Evolutionary conservation across 2,113 vertebrate species (phyloP).

Genomic region (Corythornis vintsioides): DNA sequence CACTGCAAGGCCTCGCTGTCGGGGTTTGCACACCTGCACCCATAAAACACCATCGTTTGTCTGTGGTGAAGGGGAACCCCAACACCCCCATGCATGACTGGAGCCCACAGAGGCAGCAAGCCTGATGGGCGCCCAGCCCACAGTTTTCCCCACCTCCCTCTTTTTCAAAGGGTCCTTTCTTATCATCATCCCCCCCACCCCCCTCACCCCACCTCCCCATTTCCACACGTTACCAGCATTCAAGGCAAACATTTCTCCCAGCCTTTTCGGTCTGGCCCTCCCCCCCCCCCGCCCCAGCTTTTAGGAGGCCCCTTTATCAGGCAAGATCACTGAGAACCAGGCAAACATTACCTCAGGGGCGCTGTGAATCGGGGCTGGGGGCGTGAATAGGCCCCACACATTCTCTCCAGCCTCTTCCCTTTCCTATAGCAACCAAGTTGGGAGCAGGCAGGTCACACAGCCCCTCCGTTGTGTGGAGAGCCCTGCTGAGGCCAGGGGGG

Average conservation of each 20-base stretch:
- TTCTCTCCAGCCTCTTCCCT: constrained; percentile 65
- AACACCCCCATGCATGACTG: neutral
- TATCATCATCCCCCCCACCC: neutral
- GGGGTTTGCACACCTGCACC: neutral
- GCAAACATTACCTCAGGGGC: constrained; percentile 75
- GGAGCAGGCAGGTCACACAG: constrained; percentile 67
- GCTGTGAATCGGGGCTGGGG: constrained; percentile 57
- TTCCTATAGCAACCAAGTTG: constrained; percentile 75
- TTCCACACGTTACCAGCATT: constrained; percentile 52
- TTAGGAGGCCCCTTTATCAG: constrained; percentile 65
- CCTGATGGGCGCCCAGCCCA: accelerated
- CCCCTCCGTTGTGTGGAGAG: constrained; percentile 61
- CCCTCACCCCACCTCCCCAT: neutral
- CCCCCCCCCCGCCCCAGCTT: constrained; percentile 23
- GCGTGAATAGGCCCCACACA: constrained; percentile 69
- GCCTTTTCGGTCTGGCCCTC: constrained; percentile 27
- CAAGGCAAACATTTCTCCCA: constrained; percentile 70
- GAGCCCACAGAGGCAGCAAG: neutral
- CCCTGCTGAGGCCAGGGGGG: neutral
- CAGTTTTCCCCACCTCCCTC: constrained; percentile 9
- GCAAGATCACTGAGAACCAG: constrained; percentile 27
- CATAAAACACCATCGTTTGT: accelerated
- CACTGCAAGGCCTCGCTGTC: neutral
- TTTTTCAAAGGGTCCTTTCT: constrained; percentile 65
- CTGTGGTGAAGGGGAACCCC: neutral